phyloP scores from a whole-genome alignment of 2,797 vertebrate genomes.

The Lates japonicus region DNA sequence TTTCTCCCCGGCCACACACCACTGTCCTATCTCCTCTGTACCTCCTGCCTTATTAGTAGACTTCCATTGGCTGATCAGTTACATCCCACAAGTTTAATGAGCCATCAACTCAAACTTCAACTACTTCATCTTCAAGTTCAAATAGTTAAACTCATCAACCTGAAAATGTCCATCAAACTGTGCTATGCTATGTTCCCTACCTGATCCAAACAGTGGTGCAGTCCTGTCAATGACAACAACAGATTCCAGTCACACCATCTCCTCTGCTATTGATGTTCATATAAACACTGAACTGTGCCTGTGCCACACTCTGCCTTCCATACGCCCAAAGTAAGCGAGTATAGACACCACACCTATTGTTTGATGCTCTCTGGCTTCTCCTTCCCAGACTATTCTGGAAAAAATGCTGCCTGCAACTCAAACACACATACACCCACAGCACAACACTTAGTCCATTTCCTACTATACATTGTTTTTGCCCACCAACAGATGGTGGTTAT shows the following conservation, averaged over 20 bases:
- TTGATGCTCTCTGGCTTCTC: constrained; percentile 66
- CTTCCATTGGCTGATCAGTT: constrained; percentile 2
- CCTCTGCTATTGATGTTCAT: constrained; percentile 43
- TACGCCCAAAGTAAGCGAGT: constrained; percentile 34
- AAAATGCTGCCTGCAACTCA: constrained; percentile 25
- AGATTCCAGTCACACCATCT: constrained; percentile 60
- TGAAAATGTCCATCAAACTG: constrained; percentile 17
- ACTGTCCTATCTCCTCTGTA: background rate
- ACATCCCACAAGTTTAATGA: background rate
- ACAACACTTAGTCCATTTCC: background rate
- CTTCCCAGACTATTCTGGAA: constrained; percentile 79
- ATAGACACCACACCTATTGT: constrained; percentile 71
- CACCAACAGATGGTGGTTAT: background rate
- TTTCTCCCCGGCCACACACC: constrained; percentile 41
- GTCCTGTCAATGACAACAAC: constrained; percentile 47
- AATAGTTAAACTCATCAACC: constrained; percentile 1
- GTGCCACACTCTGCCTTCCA: constrained; percentile 49
- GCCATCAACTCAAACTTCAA: constrained; percentile 21
- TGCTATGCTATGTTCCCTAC: constrained; percentile 41
- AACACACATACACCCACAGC: constrained; percentile 14
- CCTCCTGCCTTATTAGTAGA: constrained; percentile 16
- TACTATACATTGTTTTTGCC: background rate
- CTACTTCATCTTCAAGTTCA: background rate
- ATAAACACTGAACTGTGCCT: constrained; percentile 48
- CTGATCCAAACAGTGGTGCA: constrained; percentile 53